Percentiles rank a stretch among this genome's conserved stretches.
phyloP scores from a whole-genome alignment of 2,797 vertebrate genomes.

The Tachyglossus aculeatus region DNA sequence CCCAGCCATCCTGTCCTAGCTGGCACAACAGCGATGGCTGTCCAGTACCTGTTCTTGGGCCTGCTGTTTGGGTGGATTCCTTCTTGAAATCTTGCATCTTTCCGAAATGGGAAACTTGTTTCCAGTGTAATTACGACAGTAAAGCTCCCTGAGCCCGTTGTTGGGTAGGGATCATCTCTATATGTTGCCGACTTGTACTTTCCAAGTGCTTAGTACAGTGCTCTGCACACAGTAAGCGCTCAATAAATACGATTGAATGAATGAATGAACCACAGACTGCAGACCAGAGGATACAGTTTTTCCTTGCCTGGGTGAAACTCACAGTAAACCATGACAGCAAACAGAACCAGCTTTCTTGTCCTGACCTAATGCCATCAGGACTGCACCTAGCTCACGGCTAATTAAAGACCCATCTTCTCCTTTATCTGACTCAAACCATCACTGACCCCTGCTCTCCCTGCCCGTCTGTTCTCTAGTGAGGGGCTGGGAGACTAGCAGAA shows the following conservation, averaged over 20 bases:
- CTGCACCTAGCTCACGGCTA: background rate
- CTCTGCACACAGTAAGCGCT: no score
- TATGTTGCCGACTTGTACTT: no score
- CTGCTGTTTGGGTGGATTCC: slow-evolving; percentile 45
- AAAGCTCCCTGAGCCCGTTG: slow-evolving; percentile 36
- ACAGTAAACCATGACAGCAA: slow-evolving; percentile 10
- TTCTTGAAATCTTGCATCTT: slow-evolving; percentile 52
- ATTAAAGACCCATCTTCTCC: no score
- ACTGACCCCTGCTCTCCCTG: background rate
- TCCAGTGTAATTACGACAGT: slow-evolving; percentile 63
- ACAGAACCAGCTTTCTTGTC: slow-evolving; percentile 10
- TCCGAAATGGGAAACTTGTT: slow-evolving; percentile 59
- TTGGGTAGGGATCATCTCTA: slow-evolving; percentile 46
- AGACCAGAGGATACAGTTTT: slow-evolving; percentile 46
- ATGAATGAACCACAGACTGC: slow-evolving; percentile 23
- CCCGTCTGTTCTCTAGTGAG: background rate
- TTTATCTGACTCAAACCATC: no score
- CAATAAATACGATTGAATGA: no score
- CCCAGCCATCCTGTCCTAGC: background rate
- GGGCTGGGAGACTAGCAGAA: no score
- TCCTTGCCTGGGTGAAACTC: slow-evolving; percentile 7
- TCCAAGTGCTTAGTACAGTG: no score
- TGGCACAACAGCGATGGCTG: slow-evolving; percentile 3
- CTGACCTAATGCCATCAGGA: background rate
- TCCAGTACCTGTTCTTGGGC: background rate